These are phyloP conservation scores for Hormaphis cornu DNA, from an alignment of 1,140 invertebrate genomes.

Conservation along the genomic window DNA sequence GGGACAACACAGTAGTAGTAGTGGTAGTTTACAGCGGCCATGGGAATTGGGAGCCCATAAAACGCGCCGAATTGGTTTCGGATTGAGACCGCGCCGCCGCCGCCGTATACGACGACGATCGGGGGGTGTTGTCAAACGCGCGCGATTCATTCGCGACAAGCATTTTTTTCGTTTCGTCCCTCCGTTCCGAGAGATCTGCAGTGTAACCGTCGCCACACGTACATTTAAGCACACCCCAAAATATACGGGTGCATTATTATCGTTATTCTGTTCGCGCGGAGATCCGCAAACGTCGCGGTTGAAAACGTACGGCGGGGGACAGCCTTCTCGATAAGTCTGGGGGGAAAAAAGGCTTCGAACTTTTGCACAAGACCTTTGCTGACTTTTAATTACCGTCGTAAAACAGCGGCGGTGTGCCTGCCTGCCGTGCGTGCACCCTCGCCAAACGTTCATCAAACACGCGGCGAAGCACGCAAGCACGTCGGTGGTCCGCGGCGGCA, in stretches of 20 bases:
- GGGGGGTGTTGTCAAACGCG: not conserved
- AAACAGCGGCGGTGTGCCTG: not conserved
- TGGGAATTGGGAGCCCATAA: constrained; percentile 6
- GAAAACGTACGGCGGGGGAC: too few relatives aligned
- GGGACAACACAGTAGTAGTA: too few relatives aligned
- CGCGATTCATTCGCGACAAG: too few relatives aligned
- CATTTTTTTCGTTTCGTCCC: too few relatives aligned
- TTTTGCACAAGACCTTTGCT: constrained; percentile 25
- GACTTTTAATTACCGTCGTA: constrained; percentile 31
- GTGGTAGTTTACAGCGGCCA: not conserved
- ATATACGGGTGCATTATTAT: too few relatives aligned
- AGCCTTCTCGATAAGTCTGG: not conserved
- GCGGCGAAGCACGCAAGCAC: constrained; percentile 5
- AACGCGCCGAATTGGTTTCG: constrained; percentile 9
- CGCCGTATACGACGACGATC: too few relatives aligned
- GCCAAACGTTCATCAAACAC: constrained; percentile 27
- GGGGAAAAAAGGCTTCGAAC: not conserved
- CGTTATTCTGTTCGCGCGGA: too few relatives aligned
- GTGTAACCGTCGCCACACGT: too few relatives aligned
- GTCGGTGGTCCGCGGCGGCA: too few relatives aligned
- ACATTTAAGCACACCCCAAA: not conserved
- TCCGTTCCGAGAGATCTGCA: too few relatives aligned
- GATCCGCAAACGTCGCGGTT: too few relatives aligned
- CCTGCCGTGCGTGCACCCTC: not conserved
- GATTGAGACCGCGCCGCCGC: not conserved